Conservation (phyloP, 1,140 invertebrate species). For the Pogonognathellus flavescens region DNA sequence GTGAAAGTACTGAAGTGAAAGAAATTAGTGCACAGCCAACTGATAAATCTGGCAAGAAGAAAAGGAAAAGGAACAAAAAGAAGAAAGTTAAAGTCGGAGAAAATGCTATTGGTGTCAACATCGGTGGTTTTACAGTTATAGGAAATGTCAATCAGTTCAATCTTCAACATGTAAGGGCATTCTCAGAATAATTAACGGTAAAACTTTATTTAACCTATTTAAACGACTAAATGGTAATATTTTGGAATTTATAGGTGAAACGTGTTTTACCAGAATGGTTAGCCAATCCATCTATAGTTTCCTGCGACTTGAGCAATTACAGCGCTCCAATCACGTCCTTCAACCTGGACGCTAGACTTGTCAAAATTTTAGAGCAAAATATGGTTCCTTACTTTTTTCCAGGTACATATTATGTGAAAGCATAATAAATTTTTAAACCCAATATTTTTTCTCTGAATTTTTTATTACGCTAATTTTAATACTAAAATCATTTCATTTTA, state of each 20-base stretch:
- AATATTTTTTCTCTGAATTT: too few species aligned
- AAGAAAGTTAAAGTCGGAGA: slow-evolving; percentile 17
- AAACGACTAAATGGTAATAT: neutral
- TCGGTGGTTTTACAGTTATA: slow-evolving; percentile 65
- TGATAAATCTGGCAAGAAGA: neutral
- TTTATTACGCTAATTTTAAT: too few species aligned
- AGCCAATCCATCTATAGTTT: slow-evolving; percentile 82
- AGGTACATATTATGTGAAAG: slow-evolving; percentile 67
- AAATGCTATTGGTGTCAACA: slow-evolving; percentile 49
- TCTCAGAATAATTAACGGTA: neutral
- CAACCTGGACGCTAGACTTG: slow-evolving; percentile 76
- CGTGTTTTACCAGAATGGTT: slow-evolving; percentile 89
- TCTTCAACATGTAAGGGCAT: slow-evolving; percentile 64
- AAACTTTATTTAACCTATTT: too few species aligned
- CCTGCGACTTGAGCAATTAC: slow-evolving; percentile 77
- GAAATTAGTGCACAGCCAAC: too few species aligned
- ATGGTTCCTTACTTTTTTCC: slow-evolving; percentile 85
- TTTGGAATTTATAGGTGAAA: slow-evolving; percentile 72
- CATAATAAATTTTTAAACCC: too few species aligned
- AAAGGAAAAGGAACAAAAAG: neutral
- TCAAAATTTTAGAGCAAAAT: slow-evolving; percentile 78
- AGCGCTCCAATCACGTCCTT: slow-evolving; percentile 75
- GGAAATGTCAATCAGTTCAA: slow-evolving; percentile 54
- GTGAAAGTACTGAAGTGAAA: neutral
- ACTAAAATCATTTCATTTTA: slow-evolving; percentile 69